Percentiles rank a stretch among this genome's conserved stretches.
These are phyloP conservation scores for Melanotaenia duboulayi DNA, from an alignment of 2,113 vertebrate genomes.

Conservation along the genomic window DNA sequence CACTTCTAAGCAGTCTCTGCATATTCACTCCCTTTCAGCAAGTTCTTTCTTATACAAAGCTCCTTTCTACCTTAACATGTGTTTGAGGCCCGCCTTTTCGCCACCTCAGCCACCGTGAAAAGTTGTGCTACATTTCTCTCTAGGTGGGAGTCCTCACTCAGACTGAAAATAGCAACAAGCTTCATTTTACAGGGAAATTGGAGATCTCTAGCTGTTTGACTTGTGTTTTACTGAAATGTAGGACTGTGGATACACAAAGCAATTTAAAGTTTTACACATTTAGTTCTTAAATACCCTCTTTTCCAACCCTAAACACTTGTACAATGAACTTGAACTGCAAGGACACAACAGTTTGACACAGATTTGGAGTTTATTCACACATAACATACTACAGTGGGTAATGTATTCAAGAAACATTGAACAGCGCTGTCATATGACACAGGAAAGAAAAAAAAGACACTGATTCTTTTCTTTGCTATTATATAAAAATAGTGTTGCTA, in stretches of 20 bases:
- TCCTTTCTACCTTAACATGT: constrained; percentile 50
- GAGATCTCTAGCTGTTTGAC: constrained; percentile 10
- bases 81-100: constrained; percentile 46
- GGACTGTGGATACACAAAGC: background rate
- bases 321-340: background rate
- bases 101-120: constrained; percentile 42
- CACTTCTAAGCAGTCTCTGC: constrained; percentile 71
- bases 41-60: constrained; percentile 56
- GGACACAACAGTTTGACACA: constrained; percentile 52
- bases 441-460: constrained; percentile 81
- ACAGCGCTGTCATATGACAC: constrained; percentile 85
- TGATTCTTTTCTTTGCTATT: constrained; percentile 90
- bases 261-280: background rate
- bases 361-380: constrained; percentile 91
- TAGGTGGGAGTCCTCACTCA: constrained; percentile 49
- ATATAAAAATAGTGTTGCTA: constrained; percentile 99
- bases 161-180: constrained; percentile 42
- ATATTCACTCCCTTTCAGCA: constrained; percentile 60
- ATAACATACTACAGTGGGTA: constrained; percentile 95
- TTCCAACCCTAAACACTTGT: background rate
- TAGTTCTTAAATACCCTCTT: too few relatives aligned
- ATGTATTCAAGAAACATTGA: constrained; percentile 92
- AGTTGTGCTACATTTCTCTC: constrained; percentile 53
- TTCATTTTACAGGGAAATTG: constrained; percentile 26
- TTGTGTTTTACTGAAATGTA: background rate